Evolutionary conservation across 2,113 vertebrate species (phyloP), one percentile per base, ranked within the genome.

Genomic region (Polypterus bichir): DNA sequence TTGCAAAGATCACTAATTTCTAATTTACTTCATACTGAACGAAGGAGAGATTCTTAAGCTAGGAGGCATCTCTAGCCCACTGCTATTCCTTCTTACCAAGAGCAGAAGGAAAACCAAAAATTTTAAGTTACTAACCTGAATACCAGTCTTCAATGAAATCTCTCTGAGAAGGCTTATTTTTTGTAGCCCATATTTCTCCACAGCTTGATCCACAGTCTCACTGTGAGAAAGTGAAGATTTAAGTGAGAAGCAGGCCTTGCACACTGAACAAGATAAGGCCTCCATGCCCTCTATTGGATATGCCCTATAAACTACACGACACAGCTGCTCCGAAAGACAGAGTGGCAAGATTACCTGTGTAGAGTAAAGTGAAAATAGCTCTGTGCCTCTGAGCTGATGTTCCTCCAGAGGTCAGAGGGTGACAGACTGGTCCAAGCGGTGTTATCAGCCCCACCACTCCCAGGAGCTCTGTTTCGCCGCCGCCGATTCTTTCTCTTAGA

Each of bases 331-430:
- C 27, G 2, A 27, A 27, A 27, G 27, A 27, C 27, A 27, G 27
- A 27, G 27, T 27, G 27, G 27, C 65, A 6, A 1, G 4, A 83
- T 73, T 63, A 98, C 96, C 94, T 93, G 71, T 95, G 88, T 0
- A 99, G 72, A 56, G 61, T 81, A 65, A 90, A 97, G 73, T 92
- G 86, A 27, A 93, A 99, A 71, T 98, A 98, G 74, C 76, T 88
- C 71, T 88, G 89, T 6, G 93, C 89, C 71, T 99, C 96, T 0
- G 86, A 81, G 62, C 84, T 83, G 27, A 99, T 94, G 69, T 85
- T 97, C 78, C 89, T 98, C 96, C 96, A 99, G 59, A 99, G 78
- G 75, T 97, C 93, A 62, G 81, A 89, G 27, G 95, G 93, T 3
- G 93, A 95, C 77, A 96, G 84, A 76, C 86, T 91, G 59, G 96